These are phyloP conservation scores for Aspidiotus destructor DNA, from an alignment of 2,888 invertebrate genomes.

Conservation along the genomic window DNA sequence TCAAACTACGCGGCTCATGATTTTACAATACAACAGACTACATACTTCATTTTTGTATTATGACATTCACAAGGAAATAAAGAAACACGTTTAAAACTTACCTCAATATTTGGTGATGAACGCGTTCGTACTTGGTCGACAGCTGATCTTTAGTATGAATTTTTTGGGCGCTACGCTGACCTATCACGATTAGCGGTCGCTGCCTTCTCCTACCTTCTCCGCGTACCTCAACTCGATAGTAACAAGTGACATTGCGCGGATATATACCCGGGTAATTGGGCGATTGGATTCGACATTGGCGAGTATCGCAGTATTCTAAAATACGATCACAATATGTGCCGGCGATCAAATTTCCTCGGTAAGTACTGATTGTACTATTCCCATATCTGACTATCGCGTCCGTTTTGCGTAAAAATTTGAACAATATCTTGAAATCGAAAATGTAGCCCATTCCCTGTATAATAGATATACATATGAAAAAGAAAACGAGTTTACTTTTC, in stretches of 20 bases:
- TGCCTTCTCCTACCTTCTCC: constrained; percentile 54
- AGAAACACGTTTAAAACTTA: constrained; percentile 43
- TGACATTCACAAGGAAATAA: background rate
- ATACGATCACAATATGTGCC: constrained; percentile 73
- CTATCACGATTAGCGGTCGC: constrained; percentile 63
- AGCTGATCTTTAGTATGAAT: constrained; percentile 71
- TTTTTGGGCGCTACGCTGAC: constrained; percentile 68
- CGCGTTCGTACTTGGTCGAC: constrained; percentile 63
- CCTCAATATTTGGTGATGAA: constrained; percentile 60
- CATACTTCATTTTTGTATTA: background rate
- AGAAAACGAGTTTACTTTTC: background rate
- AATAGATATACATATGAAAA: constrained; percentile 6
- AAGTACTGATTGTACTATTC: constrained; percentile 60
- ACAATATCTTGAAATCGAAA: constrained; percentile 74
- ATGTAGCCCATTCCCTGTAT: constrained; percentile 62
- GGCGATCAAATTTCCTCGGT: constrained; percentile 63
- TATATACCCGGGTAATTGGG: constrained; percentile 87
- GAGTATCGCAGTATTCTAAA: constrained; percentile 64
- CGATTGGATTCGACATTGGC: constrained; percentile 65
- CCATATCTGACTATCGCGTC: constrained; percentile 70
- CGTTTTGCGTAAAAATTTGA: constrained; percentile 67
- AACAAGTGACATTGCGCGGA: constrained; percentile 75
- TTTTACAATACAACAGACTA: background rate
- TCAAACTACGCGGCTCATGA: background rate
- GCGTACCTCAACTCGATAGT: constrained; percentile 56